These are phyloP conservation scores for Chaitophorus viminalis DNA, from an alignment of 2,888 invertebrate genomes.

Conservation along the genomic window DNA sequence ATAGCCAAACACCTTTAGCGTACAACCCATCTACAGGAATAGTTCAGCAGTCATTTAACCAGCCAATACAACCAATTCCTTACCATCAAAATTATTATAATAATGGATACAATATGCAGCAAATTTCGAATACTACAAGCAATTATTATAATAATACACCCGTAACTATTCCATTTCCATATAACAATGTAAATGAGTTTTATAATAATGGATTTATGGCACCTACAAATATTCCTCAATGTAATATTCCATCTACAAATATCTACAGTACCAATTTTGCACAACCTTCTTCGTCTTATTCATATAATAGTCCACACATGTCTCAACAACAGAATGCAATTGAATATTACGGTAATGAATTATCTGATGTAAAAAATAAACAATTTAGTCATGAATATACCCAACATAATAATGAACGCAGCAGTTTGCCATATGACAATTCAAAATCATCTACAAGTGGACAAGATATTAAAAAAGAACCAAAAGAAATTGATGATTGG, in stretches of 20 bases:
- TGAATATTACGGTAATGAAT: neutral
- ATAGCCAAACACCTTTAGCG: neutral
- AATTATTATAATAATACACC: constrained; percentile 28
- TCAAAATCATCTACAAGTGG: neutral
- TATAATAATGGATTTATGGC: constrained; percentile 24
- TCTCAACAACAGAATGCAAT: neutral
- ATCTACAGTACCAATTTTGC: constrained; percentile 4
- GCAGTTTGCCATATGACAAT: neutral
- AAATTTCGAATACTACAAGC: neutral
- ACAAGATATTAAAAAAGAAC: constrained; percentile 3
- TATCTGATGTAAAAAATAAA: neutral
- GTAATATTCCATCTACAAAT: neutral
- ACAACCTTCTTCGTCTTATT: neutral
- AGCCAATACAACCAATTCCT: neutral
- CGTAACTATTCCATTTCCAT: neutral
- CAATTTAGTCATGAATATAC: constrained; percentile 3
- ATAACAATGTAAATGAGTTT: neutral
- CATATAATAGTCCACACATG: neutral
- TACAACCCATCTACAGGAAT: neutral
- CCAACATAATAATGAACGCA: neutral
- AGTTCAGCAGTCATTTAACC: neutral
- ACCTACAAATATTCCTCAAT: neutral
- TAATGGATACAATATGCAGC: constrained; percentile 23
- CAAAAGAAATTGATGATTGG: constrained; percentile 48
- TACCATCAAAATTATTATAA: neutral